Evolutionary conservation across 2,797 vertebrate genomes (phyloP).

Genomic region (Onychomys arenicola): DNA sequence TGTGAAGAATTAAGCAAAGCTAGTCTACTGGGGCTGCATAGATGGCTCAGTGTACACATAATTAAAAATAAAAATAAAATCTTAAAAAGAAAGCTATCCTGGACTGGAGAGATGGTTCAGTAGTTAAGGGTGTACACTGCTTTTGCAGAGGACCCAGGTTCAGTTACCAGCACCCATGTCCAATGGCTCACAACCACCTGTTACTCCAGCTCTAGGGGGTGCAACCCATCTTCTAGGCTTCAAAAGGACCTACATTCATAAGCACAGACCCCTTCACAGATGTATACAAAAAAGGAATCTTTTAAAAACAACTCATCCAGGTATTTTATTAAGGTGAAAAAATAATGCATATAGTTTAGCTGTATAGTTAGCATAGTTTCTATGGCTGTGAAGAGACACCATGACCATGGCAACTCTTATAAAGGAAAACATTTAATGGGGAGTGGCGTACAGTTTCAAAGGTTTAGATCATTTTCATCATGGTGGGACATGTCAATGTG

Average conservation of each 20-base stretch:
- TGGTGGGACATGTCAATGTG: neutral
- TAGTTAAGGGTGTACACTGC: neutral
- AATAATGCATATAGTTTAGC: neutral
- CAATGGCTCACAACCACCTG: neutral
- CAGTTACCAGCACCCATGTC: neutral
- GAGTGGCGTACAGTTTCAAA: neutral
- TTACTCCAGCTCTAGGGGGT: neutral
- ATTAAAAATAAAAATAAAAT: neutral
- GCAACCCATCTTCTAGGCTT: neutral
- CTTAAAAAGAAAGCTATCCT: neutral
- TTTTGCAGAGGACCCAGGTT: neutral
- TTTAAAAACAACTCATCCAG: neutral
- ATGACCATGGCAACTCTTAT: neutral
- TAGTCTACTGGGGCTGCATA: neutral
- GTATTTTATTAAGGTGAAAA: conserved; percentile 35
- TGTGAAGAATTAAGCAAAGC: conserved; percentile 34
- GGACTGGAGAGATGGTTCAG: neutral
- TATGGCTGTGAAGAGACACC: neutral
- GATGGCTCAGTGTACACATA: neutral
- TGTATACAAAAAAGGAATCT: neutral
- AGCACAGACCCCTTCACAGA: neutral
- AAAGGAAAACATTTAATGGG: neutral
- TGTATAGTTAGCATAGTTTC: neutral
- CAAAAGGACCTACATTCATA: neutral
- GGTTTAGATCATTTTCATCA: neutral